Base-by-base conservation (phyloP, 2,113 vertebrate species). In the Elgaria multicarinata region DNA sequence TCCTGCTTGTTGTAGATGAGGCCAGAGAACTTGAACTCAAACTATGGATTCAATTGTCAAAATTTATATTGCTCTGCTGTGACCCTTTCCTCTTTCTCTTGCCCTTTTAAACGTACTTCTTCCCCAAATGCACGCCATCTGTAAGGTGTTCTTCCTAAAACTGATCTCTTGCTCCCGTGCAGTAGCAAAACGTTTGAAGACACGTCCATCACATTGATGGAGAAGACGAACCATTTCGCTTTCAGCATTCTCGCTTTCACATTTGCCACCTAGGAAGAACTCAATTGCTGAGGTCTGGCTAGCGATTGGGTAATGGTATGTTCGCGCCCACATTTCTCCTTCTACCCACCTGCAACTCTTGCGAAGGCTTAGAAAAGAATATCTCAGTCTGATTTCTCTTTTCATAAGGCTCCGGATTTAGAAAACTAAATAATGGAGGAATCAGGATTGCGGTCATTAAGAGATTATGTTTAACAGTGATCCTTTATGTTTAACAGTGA, bases 391-490 rank as follows among this genome's bases (percentile, higher is more conserved):
- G 42, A 53, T 81, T 84, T 88, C 36, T 90, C 53, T 46, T 90
- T 93, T 92, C 79, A 20, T 85, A 88, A 64, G 74, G 0, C 82
- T 94, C 85, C 72, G 92, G 92, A 81, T 31, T 36, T 91, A 91
- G 31, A 69, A 86, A 89, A 76, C 82, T 1, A 93, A 94, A 89
- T 76, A 83, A 39, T 5, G 88, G 92, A 82, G 88, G 75, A 84
- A n/a, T 86, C 80, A 87, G 89, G 92, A 91, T 93, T 87, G 8
- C 31, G 91, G 91, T 93, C 75, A 96, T 93, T 90, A 86, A 92
- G 86, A 95, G 95, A 91, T 94, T 85, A 86, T 69, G 71, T 89
- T 84, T 50, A 76, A 53, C 55, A 94, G 93, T 84, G 92, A 95
- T 92, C 85, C 90, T 86, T 94, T 85, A 86, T 69, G 71, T 89